These are phyloP conservation scores for Drosophila baimaii DNA, from an alignment of 1,140 invertebrate genomes.

Conservation along the genomic window DNA sequence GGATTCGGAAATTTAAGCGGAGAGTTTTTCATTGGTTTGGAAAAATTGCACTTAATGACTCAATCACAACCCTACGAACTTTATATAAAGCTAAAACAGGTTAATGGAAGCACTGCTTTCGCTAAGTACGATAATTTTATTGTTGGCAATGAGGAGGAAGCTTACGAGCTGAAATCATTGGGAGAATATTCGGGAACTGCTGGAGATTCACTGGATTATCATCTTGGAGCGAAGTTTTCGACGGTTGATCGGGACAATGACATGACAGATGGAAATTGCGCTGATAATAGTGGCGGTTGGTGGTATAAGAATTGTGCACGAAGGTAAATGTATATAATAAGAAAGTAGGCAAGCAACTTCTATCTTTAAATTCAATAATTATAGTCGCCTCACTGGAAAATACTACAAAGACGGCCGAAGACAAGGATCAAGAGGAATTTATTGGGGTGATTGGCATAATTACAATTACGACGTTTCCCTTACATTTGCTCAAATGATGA, in stretches of 20 bases:
- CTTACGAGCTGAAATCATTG: constrained; percentile 87
- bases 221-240: constrained; percentile 88
- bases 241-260: constrained; percentile 87
- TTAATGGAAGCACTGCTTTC: constrained; percentile 85
- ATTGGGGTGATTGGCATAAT: background rate
- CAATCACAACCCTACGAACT: constrained; percentile 86
- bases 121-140: constrained; percentile 88
- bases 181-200: constrained; percentile 87
- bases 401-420: background rate
- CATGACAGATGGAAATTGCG: constrained; percentile 85
- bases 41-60: constrained; percentile 86
- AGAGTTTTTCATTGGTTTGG: constrained; percentile 87
- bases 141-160: constrained; percentile 86
- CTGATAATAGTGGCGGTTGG: constrained; percentile 87
- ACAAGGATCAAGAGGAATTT: background rate
- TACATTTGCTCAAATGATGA: constrained; percentile 25
- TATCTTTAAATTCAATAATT: background rate
- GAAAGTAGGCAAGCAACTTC: no score
- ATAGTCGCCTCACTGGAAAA: constrained; percentile 16
- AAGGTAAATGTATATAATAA: constrained; percentile 1
- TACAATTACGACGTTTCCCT: background rate
- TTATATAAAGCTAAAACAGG: constrained; percentile 87
- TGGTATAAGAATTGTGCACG: constrained; percentile 82
- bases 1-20: constrained; percentile 86
- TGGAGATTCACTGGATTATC: constrained; percentile 87